A percentile compares a stretch with the other conserved stretches of the same genome.
These are phyloP conservation scores for Tadarida brasiliensis DNA, from an alignment of 2,797 vertebrate genomes.

Conservation along the genomic window DNA sequence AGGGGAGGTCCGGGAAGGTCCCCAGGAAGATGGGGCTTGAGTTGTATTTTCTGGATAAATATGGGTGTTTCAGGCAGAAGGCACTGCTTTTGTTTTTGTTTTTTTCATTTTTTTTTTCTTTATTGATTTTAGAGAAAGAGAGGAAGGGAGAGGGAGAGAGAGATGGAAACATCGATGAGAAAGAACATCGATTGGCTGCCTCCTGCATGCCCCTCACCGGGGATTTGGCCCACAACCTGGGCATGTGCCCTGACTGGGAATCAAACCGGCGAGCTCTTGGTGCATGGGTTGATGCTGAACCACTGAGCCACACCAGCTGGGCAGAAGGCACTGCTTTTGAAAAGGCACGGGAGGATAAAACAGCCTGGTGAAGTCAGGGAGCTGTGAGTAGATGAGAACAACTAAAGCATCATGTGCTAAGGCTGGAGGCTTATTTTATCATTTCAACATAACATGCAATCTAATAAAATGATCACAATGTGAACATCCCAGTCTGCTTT, in stretches of 20 bases:
- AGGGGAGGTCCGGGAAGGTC: not conserved
- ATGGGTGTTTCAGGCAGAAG: not conserved
- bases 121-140: no score
- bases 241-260: no score
- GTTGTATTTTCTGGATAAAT: constrained; percentile 4
- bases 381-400: not conserved
- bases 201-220: no score
- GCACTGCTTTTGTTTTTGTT: not conserved
- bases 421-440: constrained; percentile 20
- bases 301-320: not conserved
- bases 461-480: constrained; percentile 25
- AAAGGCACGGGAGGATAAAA: not conserved
- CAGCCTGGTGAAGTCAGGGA: not conserved
- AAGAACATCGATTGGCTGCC: no score
- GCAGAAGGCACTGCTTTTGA: not conserved
- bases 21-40: not conserved
- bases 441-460: constrained; percentile 48
- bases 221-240: no score
- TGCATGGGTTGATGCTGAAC: no score
- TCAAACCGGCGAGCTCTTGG: no score
- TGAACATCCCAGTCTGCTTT: not conserved
- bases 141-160: no score
- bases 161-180: no score
- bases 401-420: not conserved
- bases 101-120: no score